These are phyloP conservation scores for Hydrolagus affinis DNA, from an alignment of 2,113 vertebrate species.

Conservation along the genomic window DNA sequence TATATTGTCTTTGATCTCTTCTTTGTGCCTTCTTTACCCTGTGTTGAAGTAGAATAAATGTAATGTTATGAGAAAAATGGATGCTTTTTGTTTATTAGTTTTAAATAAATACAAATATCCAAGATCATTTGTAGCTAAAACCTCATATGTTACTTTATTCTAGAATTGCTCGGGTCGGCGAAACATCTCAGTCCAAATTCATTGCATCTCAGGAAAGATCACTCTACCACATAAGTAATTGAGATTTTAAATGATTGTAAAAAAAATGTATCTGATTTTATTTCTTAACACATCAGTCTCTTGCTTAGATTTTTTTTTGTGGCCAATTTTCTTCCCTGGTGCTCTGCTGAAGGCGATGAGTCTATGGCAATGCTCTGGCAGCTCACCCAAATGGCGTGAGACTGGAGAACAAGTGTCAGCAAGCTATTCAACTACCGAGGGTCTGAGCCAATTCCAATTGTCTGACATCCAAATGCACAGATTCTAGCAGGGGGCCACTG, in stretches of 20 bases:
- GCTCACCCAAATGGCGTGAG: too few species aligned
- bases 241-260: neutral
- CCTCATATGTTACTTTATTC: neutral
- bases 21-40: slow-evolving; percentile 62
- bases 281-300: too few species aligned
- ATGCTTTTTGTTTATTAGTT: neutral
- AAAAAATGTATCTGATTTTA: neutral
- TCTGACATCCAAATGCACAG: too few species aligned
- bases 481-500: too few species aligned
- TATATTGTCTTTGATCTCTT: slow-evolving; percentile 64
- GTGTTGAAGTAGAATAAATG: slow-evolving; percentile 33
- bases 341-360: too few species aligned
- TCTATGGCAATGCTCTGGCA: too few species aligned
- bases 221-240: neutral
- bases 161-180: neutral
- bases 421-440: too few species aligned
- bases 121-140: neutral
- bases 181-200: neutral
- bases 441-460: too few species aligned
- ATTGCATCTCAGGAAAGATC: neutral
- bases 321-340: too few species aligned
- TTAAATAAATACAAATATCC: slow-evolving; percentile 38
- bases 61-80: neutral
- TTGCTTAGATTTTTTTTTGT: too few species aligned
- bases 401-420: too few species aligned